A percentile compares a stretch with the other conserved stretches of the same genome.
phyloP scores from a whole-genome alignment of 2,113 vertebrate genomes.

The Gasterosteus aculeatus region DNA sequence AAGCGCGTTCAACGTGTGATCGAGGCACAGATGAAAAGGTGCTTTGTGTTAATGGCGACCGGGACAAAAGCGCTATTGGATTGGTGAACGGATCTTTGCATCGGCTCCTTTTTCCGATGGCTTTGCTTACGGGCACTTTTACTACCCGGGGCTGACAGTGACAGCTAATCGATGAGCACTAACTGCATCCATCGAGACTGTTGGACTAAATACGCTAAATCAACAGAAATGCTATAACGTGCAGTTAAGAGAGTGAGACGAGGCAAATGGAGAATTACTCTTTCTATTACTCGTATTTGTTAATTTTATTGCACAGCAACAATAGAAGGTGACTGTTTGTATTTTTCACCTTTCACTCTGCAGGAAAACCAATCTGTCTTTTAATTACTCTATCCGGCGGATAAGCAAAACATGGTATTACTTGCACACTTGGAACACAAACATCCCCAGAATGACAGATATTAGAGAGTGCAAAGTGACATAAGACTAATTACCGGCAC shows the following conservation, averaged over 20 bases:
- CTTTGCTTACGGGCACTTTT: constrained; percentile 17
- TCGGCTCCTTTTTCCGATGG: not conserved
- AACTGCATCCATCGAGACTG: constrained; percentile 30
- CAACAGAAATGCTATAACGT: constrained; percentile 1
- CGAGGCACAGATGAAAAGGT: not conserved
- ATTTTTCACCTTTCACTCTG: not conserved
- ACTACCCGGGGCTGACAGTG: constrained; percentile 13
- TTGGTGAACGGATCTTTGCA: constrained; percentile 14
- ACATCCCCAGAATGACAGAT: constrained; percentile 8
- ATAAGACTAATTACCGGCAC: constrained; percentile 33
- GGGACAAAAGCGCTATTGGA: not conserved
- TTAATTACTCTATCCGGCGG: not conserved
- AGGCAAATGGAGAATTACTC: constrained; percentile 30
- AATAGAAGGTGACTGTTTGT: not conserved
- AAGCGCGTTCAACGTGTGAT: not conserved
- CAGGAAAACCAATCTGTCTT: not conserved
- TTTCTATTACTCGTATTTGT: not conserved
- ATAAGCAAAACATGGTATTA: not conserved
- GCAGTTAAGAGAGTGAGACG: constrained; percentile 16
- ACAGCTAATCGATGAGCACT: constrained; percentile 43
- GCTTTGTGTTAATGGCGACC: not conserved
- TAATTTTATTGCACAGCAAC: not conserved
- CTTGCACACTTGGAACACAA: not conserved
- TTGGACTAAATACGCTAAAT: constrained; percentile 31
- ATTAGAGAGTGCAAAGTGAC: constrained; percentile 2